Conservation (phyloP, 2,888 invertebrate species). For the Temnothorax unifasciatus region DNA sequence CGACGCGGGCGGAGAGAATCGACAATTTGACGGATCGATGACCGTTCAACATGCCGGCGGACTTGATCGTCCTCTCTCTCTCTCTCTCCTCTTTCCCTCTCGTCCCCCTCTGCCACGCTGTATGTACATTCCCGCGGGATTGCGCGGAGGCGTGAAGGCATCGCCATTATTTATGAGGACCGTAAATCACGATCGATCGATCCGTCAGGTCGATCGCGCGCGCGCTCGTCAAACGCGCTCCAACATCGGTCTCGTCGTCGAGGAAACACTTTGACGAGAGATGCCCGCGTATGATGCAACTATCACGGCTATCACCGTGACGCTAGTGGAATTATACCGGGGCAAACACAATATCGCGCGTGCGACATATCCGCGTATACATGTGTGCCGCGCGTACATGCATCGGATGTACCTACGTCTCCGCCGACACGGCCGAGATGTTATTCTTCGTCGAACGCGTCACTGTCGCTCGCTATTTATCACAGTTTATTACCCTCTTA, state of each 20-base stretch:
- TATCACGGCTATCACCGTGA: slow-evolving; percentile 61
- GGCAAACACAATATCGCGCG: slow-evolving; percentile 48
- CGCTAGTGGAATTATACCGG: slow-evolving; percentile 53
- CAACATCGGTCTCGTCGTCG: slow-evolving; percentile 61
- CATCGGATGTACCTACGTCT: slow-evolving; percentile 6
- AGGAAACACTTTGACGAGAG: slow-evolving; percentile 72
- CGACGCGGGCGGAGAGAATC: slow-evolving; percentile 59
- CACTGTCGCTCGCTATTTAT: slow-evolving; percentile 28
- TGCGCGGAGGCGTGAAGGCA: slow-evolving; percentile 68
- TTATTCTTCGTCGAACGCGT: slow-evolving; percentile 34
- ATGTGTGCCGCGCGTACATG: neutral
- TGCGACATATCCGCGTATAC: slow-evolving; percentile 5
- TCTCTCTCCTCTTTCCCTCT: neutral
- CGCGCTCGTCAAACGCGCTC: slow-evolving; percentile 20
- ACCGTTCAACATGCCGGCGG: slow-evolving; percentile 64
- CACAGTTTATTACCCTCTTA: slow-evolving; percentile 13
- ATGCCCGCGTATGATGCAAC: slow-evolving; percentile 66
- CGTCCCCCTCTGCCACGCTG: neutral
- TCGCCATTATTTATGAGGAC: slow-evolving; percentile 72
- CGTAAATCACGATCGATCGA: slow-evolving; percentile 76
- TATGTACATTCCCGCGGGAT: slow-evolving; percentile 67
- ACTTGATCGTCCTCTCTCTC: slow-evolving; percentile 49
- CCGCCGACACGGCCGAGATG: neutral
- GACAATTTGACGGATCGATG: slow-evolving; percentile 77
- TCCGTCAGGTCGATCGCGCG: slow-evolving; percentile 67